Evolutionary conservation across 2,888 invertebrate genomes (phyloP).

Genomic region (Cantharis rufa): DNA sequence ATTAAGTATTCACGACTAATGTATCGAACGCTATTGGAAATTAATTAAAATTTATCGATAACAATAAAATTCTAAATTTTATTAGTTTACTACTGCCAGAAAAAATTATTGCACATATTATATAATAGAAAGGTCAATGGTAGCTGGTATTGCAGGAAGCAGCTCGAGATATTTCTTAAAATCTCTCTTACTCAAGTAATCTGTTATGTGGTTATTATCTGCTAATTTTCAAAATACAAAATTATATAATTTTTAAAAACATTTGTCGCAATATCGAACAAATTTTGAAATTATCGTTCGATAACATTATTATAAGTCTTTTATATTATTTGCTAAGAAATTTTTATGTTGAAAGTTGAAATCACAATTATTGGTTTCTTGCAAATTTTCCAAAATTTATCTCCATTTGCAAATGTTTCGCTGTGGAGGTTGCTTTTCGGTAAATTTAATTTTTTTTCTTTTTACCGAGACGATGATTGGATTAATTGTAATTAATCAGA

Average conservation of each 20-base stretch:
- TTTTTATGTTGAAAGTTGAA: neutral
- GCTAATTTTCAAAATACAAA: neutral
- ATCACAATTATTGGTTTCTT: neutral
- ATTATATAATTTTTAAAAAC: neutral
- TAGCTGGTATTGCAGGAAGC: slow-evolving; percentile 8
- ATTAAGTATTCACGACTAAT: slow-evolving; percentile 11
- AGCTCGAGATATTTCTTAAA: slow-evolving; percentile 6
- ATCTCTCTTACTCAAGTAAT: neutral
- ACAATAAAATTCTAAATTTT: neutral
- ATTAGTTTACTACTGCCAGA: neutral
- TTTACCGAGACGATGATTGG: too few species aligned
- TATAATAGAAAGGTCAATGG: neutral
- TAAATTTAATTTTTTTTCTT: too few species aligned
- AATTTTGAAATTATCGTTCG: neutral
- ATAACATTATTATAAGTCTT: neutral
- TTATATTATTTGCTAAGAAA: neutral
- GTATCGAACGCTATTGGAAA: slow-evolving; percentile 4
- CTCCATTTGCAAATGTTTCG: neutral
- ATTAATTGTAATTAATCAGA: too few species aligned
- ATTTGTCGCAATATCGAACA: neutral
- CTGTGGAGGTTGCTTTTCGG: too few species aligned
- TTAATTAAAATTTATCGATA: neutral
- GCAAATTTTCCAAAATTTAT: neutral
- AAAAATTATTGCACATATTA: neutral
- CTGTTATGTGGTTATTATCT: neutral